These are phyloP conservation scores for Tetragonula carbonaria DNA, from an alignment of 2,888 invertebrate genomes.

Conservation along the genomic window DNA sequence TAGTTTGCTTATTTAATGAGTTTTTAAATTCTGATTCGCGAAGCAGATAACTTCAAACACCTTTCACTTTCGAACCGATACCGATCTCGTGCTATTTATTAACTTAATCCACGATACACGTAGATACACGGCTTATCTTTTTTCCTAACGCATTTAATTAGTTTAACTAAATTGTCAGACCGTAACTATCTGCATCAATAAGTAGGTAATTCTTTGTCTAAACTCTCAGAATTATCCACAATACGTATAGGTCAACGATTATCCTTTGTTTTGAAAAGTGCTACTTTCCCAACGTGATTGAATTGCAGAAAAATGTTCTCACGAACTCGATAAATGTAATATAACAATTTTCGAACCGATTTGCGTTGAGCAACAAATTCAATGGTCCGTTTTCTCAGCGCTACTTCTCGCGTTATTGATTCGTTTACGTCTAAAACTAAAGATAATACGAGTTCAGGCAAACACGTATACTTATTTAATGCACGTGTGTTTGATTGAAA, in stretches of 20 bases:
- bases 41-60: background rate
- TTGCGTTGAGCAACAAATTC: background rate
- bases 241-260: background rate
- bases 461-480: no score
- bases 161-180: background rate
- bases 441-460: background rate
- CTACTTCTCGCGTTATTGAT: background rate
- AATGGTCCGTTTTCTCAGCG: background rate
- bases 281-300: background rate
- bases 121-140: background rate
- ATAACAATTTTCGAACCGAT: background rate
- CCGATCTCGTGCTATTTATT: background rate
- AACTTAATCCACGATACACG: background rate
- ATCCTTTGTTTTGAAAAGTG: background rate
- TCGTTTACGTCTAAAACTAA: background rate
- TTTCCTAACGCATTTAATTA: background rate
- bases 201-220: background rate
- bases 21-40: background rate
- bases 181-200: background rate
- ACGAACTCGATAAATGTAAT: background rate
- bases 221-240: background rate
- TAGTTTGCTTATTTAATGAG: background rate
- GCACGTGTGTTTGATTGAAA: no score
- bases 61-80: background rate
- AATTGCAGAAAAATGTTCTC: background rate